Conservation (phyloP, 2,113 vertebrate species). For the Colaptes auratus region DNA sequence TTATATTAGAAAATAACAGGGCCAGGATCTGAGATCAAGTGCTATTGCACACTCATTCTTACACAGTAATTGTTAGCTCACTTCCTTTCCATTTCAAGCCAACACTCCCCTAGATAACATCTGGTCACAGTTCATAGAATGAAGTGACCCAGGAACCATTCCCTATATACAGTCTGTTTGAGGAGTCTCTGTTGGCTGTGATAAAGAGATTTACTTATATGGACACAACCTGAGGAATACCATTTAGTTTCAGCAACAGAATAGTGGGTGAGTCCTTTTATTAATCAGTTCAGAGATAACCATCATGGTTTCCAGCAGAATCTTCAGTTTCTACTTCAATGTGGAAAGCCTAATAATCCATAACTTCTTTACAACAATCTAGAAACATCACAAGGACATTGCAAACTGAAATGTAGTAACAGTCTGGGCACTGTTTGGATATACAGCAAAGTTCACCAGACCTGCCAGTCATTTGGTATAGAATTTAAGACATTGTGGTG, state of each 20-base stretch:
- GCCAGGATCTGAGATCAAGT: background rate
- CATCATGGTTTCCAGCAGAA: background rate
- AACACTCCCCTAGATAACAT: accelerated
- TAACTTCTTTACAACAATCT: background rate
- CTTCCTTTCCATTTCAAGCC: background rate
- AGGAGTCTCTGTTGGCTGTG: background rate
- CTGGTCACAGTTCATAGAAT: background rate
- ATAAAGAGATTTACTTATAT: background rate
- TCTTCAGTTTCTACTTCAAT: background rate
- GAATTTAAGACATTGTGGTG: background rate
- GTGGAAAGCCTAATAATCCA: background rate
- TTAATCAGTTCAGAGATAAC: background rate
- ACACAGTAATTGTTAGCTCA: background rate
- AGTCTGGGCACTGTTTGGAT: background rate
- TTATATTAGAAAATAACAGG: background rate
- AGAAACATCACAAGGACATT: background rate
- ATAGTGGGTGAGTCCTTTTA: background rate
- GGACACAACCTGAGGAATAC: background rate
- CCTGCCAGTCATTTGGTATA: background rate
- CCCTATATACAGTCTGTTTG: background rate
- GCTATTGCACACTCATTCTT: background rate
- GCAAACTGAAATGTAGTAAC: background rate
- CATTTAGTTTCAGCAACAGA: background rate
- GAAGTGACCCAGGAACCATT: background rate
- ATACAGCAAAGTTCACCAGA: background rate